These are phyloP conservation scores for Syngnathus scovelli DNA, from an alignment of 2,113 vertebrate genomes.

Conservation along the genomic window DNA sequence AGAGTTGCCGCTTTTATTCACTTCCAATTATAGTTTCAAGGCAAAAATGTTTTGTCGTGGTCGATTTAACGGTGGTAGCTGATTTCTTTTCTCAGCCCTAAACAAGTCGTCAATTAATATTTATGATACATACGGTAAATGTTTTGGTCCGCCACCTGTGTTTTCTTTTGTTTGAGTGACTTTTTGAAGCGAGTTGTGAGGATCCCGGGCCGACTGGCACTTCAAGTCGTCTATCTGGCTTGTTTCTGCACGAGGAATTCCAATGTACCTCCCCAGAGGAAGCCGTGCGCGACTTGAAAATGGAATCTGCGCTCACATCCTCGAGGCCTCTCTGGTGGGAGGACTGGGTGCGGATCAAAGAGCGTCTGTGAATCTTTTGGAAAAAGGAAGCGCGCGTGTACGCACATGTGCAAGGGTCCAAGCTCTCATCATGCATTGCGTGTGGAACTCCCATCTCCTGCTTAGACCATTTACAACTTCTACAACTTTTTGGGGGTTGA, in stretches of 20 bases:
- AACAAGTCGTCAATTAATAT: no score
- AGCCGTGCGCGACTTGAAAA: slow-evolving; percentile 60
- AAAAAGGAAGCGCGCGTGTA: slow-evolving; percentile 17
- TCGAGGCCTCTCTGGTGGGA: slow-evolving; percentile 50
- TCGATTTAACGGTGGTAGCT: no score
- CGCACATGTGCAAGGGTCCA: slow-evolving; percentile 37
- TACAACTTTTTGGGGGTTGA: slow-evolving; percentile 19
- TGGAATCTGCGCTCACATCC: slow-evolving; percentile 41
- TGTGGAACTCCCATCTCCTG: slow-evolving; percentile 16
- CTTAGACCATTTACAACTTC: slow-evolving; percentile 20
- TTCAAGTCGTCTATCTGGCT: slow-evolving; percentile 11
- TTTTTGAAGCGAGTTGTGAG: not conserved
- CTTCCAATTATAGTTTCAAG: no score
- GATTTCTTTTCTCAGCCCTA: no score
- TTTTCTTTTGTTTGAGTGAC: no score
- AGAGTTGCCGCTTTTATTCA: no score
- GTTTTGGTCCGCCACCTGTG: no score
- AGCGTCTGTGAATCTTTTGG: slow-evolving; percentile 36
- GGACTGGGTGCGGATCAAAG: slow-evolving; percentile 49
- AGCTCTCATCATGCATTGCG: slow-evolving; percentile 11
- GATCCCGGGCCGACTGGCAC: not conserved
- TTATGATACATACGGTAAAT: no score
- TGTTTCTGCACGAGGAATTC: slow-evolving; percentile 61
- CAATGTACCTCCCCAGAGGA: slow-evolving; percentile 47
- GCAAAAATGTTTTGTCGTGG: no score